Base-by-base conservation (phyloP, 1,140 invertebrate genomes). In the Euwallacea fornicatus region DNA sequence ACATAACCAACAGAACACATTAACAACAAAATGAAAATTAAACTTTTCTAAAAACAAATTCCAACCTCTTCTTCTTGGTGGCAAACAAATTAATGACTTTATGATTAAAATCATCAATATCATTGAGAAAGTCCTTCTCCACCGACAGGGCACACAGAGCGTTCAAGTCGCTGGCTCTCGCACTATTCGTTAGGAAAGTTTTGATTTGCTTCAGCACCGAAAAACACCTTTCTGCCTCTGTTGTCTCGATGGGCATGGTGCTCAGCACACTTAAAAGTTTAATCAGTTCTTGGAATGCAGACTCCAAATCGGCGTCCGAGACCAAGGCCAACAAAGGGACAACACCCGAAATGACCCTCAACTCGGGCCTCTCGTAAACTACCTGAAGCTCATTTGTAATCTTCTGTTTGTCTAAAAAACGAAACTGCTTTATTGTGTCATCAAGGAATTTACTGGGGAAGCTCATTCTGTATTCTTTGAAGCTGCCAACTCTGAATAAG, bases 171-270 rank as follows among this genome's bases (percentile, higher is more conserved):
- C 79, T 66, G 67, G 76, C 69, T 67, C 46, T 42, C 74, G 75
- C 79, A 47, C 73, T 71, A 55, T 67, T 78, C 16, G 73, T 71
- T 13, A 80, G 71, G 65, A 80, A 79, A 58, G 73, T 79, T 76
- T 79, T 79, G 8, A 79, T 79, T 58, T 76, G 46, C 66, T 80
- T 80, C 54, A 80, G 66, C 65, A 76, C 77, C 7, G 73, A 71
- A 74, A 81, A 81, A 62, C 73, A 78, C 58, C 76, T 70, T 76
- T 82, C 78, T 42, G 33, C 60, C 21, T 73, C 73, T 15, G 74
- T 72, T 56, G 78, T 78, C 64, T 76, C 69, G 43, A 81, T 75
- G 42, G 77, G 72, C 44, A 59, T 75, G 13, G 72, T 75, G 75
- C 58, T 54, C 73, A 71, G 69, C 70, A 69, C 72, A 41, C 74